These are phyloP conservation scores for Alectoris magna DNA, from an alignment of 2,797 vertebrate species.

Conservation along the genomic window DNA sequence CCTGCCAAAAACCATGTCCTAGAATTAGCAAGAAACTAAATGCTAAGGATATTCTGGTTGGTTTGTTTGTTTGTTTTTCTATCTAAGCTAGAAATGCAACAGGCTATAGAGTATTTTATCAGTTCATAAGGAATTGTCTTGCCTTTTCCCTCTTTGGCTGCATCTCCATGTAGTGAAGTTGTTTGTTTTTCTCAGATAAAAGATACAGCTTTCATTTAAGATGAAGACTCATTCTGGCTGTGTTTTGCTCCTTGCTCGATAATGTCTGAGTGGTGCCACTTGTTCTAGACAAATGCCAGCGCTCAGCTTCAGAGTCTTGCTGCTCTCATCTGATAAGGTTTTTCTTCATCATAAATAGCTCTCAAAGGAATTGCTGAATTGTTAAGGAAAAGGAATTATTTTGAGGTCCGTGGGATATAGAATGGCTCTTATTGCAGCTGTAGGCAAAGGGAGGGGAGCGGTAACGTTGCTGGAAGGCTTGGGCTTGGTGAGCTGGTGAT, in stretches of 20 bases:
- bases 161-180: neutral
- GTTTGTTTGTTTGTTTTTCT: neutral
- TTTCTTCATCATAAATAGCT: neutral
- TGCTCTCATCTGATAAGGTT: neutral
- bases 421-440: neutral
- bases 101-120: neutral
- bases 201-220: neutral
- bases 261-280: neutral
- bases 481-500: neutral
- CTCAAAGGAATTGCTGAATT: slow-evolving; percentile 4
- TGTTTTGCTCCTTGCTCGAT: neutral
- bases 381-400: neutral
- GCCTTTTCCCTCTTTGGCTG: slow-evolving; percentile 4
- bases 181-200: slow-evolving; percentile 12
- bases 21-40: neutral
- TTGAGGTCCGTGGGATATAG: neutral
- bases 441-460: neutral
- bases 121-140: neutral
- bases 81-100: neutral
- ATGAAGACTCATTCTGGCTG: neutral
- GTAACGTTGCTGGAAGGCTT: neutral
- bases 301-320: neutral
- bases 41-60: neutral
- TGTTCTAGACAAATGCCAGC: neutral
- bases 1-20: neutral